Conservation (phyloP, 2,113 vertebrate species). For the Indicator indicator region DNA sequence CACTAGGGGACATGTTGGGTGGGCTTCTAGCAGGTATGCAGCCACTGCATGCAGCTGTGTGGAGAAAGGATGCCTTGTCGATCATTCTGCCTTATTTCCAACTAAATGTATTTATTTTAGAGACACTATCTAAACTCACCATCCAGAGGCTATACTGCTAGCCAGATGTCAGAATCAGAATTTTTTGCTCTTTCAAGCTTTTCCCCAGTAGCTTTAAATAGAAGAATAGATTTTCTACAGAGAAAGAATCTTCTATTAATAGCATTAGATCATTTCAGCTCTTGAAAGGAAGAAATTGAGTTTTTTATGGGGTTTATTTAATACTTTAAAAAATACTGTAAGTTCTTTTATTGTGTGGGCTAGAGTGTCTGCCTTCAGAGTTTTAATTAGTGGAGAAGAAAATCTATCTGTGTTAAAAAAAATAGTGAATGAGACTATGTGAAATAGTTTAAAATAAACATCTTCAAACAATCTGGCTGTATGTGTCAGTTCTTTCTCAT, state of each 20-base stretch:
- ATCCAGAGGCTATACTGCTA: constrained; percentile 25
- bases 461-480: constrained; percentile 54
- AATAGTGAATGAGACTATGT: constrained; percentile 34
- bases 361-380: background rate
- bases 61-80: background rate
- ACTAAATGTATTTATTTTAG: constrained; percentile 22
- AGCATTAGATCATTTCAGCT: constrained; percentile 50
- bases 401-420: background rate
- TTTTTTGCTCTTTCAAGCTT: constrained; percentile 34
- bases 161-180: constrained; percentile 13
- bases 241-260: constrained; percentile 56
- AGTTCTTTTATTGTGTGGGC: constrained; percentile 15
- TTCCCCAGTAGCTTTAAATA: constrained; percentile 46
- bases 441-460: constrained; percentile 61
- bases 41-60: background rate
- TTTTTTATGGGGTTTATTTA: background rate
- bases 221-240: constrained; percentile 51
- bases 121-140: background rate
- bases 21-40: background rate
- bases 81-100: constrained; percentile 3
- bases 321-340: background rate
- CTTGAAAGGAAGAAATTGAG: constrained; percentile 64
- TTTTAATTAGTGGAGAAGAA: constrained; percentile 34
- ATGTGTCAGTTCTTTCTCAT: constrained; percentile 37
- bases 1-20: background rate